A percentile compares a stretch with the other conserved stretches of the same genome.
phyloP scores from a whole-genome alignment of 2,797 vertebrate species.

The Poeciliopsis presidionis region DNA sequence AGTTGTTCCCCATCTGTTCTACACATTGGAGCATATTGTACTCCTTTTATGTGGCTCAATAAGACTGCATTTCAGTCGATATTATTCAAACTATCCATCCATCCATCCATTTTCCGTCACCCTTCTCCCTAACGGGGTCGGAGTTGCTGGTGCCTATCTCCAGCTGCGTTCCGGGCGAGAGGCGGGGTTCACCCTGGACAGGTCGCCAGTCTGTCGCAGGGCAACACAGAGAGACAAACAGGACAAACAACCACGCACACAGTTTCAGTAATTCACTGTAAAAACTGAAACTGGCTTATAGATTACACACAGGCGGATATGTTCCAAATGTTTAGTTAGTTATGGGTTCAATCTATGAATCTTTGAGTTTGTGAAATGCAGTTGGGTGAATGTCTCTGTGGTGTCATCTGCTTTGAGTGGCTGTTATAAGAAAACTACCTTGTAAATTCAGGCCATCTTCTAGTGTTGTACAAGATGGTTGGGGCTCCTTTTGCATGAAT shows the following conservation, averaged over 20 bases:
- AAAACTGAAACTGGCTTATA: background rate
- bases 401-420: background rate
- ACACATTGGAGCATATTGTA: background rate
- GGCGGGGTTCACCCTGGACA: no score
- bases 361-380: background rate
- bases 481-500: background rate
- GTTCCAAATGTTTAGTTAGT: background rate
- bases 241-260: no score
- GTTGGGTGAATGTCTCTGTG: background rate
- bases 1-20: conserved; percentile 12
- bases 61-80: background rate
- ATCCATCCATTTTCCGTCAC: no score
- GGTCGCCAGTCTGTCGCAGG: no score
- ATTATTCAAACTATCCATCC: background rate
- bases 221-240: no score
- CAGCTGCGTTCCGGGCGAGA: no score
- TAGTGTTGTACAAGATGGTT: background rate
- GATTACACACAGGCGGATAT: background rate
- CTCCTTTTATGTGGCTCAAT: background rate
- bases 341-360: background rate
- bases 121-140: no score
- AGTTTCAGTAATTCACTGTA: background rate
- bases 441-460: background rate
- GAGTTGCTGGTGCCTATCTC: no score
- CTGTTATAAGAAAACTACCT: background rate